Evolutionary conservation across 2,113 vertebrate species (phyloP).

Genomic region (Pholis gunnellus): DNA sequence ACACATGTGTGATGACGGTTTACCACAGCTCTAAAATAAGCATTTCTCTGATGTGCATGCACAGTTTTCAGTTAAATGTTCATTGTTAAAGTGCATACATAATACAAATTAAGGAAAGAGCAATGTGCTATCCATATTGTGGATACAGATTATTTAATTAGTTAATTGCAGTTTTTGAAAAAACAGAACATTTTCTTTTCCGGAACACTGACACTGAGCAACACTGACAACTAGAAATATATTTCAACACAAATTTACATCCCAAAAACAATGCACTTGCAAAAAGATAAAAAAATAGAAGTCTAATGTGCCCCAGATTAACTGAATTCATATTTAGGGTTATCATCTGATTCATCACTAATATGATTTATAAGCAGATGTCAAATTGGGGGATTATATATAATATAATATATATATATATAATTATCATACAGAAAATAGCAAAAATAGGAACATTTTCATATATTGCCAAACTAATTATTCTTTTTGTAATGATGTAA

Average conservation of each 20-base stretch:
- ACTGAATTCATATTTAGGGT: neutral
- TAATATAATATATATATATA: too few species aligned
- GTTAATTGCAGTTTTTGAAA: neutral
- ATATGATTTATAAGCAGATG: neutral
- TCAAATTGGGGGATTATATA: neutral
- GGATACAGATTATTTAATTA: neutral
- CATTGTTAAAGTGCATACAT: neutral
- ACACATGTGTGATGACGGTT: constrained; percentile 1
- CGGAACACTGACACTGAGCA: neutral
- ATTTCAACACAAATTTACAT: neutral
- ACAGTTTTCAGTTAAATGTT: neutral
- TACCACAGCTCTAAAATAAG: neutral
- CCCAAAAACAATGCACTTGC: neutral
- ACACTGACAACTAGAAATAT: neutral
- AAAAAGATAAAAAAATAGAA: neutral
- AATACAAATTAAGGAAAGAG: neutral
- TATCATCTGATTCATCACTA: neutral
- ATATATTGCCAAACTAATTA: neutral
- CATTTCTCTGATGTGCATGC: neutral
- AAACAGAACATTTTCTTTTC: neutral
- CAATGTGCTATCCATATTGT: neutral
- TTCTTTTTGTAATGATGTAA: too few species aligned
- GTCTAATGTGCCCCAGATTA: neutral
- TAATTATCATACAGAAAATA: neutral
- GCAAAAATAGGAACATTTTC: neutral